Percentiles rank a stretch among this genome's conserved stretches.
Evolutionary conservation across 2,113 vertebrate genomes (phyloP).

Genomic region (Odobenus rosmarus): DNA sequence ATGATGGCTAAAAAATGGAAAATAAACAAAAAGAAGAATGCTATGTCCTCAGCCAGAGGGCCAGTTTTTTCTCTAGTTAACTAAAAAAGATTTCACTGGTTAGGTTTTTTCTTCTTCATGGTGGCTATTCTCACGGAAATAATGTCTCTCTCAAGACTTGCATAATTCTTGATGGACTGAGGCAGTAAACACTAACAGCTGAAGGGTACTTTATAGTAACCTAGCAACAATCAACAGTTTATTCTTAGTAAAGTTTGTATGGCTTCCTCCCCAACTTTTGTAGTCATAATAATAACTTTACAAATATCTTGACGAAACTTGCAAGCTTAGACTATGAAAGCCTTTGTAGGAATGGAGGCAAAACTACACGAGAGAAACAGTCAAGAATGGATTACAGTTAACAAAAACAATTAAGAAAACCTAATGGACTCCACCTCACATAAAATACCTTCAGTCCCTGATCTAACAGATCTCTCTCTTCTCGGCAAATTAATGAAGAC

Average conservation of each 20-base stretch:
- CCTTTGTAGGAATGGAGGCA: neutral
- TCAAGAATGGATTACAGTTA: neutral
- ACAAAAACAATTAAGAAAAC: neutral
- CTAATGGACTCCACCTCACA: neutral
- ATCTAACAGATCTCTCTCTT: neutral
- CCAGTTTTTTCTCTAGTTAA: neutral
- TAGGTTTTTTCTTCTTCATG: conserved; percentile 35
- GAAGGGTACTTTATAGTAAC: neutral
- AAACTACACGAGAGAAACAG: neutral
- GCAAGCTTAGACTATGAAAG: neutral
- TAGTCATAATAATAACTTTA: neutral
- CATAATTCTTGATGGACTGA: neutral
- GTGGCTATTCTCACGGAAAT: conserved; percentile 34
- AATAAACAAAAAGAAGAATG: conserved; percentile 13
- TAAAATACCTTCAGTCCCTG: neutral
- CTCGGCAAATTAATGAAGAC: neutral
- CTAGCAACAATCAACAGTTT: conserved; percentile 31
- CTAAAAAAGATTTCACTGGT: neutral
- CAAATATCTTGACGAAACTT: neutral
- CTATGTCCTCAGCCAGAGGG: neutral
- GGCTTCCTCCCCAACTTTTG: neutral
- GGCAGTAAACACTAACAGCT: conserved; percentile 10
- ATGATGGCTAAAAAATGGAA: neutral
- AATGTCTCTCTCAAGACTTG: conserved; percentile 1
- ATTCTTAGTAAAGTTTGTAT: neutral